These are phyloP conservation scores for Drosophila tani DNA, from an alignment of 1,140 invertebrate genomes.

Conservation along the genomic window DNA sequence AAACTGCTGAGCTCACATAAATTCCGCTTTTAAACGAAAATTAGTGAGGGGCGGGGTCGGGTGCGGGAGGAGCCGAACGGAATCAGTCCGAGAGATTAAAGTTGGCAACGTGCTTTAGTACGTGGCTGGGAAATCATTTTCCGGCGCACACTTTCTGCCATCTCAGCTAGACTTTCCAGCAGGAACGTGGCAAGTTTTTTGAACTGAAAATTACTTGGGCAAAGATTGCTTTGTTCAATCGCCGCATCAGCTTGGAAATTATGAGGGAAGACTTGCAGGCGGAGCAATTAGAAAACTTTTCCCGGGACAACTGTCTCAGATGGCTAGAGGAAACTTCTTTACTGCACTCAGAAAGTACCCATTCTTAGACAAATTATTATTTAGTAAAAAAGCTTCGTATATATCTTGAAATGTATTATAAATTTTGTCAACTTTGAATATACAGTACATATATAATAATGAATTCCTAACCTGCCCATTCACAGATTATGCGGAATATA, in stretches of 20 bases:
- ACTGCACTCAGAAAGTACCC: constrained; percentile 16
- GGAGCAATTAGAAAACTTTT: constrained; percentile 76
- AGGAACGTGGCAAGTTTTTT: constrained; percentile 61
- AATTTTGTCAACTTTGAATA: background rate
- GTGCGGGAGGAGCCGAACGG: background rate
- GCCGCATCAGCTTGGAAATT: constrained; percentile 62
- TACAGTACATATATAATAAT: too few species aligned
- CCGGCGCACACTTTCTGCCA: constrained; percentile 53
- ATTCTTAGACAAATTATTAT: background rate
- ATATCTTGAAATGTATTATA: background rate
- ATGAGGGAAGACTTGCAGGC: constrained; percentile 56
- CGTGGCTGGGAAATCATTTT: constrained; percentile 74
- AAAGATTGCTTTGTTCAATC: constrained; percentile 79
- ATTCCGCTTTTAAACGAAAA: constrained; percentile 77
- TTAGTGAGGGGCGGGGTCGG: constrained; percentile 45
- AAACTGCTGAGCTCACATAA: constrained; percentile 78
- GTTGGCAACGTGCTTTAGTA: constrained; percentile 73
- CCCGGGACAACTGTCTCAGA: constrained; percentile 62
- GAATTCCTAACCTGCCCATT: too few species aligned
- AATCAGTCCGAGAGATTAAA: constrained; percentile 67
- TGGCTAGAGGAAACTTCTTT: constrained; percentile 27
- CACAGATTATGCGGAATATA: too few species aligned
- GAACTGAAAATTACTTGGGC: constrained; percentile 69
- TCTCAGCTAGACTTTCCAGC: constrained; percentile 53
- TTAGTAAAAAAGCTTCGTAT: too few species aligned